Evolutionary conservation across 2,797 vertebrate genomes (phyloP).

Genomic region (Cyprinodon diabolis): DNA sequence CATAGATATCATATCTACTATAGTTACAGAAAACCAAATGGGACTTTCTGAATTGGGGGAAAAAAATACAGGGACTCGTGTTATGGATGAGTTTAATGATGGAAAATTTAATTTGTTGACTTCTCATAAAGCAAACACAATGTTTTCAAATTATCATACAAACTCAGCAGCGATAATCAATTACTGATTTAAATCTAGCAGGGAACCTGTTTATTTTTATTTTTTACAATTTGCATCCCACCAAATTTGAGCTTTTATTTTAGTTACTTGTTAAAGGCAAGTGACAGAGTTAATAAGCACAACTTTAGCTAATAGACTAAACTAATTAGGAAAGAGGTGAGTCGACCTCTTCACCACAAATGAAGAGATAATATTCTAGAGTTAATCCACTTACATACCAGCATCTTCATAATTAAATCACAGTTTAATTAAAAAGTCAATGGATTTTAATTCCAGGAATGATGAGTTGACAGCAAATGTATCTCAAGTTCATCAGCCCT

Average conservation of each 20-base stretch:
- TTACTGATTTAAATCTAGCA: neutral
- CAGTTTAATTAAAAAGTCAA: constrained; percentile 4
- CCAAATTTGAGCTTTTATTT: neutral
- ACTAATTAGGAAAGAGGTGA: neutral
- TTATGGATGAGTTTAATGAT: constrained; percentile 6
- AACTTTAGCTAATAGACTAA: neutral
- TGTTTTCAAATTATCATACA: neutral
- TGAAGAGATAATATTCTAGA: constrained; percentile 5
- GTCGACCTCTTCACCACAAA: neutral
- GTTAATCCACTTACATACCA: constrained; percentile 1
- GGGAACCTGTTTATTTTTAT: neutral
- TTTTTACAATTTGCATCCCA: neutral
- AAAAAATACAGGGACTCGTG: constrained; percentile 1
- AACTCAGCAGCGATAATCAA: neutral
- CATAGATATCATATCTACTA: constrained; percentile 40
- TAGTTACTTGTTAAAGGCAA: neutral
- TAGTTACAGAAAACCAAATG: constrained; percentile 38
- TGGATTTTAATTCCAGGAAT: neutral
- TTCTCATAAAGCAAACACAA: neutral
- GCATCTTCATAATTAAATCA: neutral
- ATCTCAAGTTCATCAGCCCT: neutral
- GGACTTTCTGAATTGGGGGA: constrained; percentile 22
- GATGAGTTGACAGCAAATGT: constrained; percentile 2
- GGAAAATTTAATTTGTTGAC: neutral
- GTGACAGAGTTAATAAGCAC: neutral